Evolutionary conservation across 1,140 invertebrate genomes (phyloP).

Genomic region (Neodiprion virginianus): DNA sequence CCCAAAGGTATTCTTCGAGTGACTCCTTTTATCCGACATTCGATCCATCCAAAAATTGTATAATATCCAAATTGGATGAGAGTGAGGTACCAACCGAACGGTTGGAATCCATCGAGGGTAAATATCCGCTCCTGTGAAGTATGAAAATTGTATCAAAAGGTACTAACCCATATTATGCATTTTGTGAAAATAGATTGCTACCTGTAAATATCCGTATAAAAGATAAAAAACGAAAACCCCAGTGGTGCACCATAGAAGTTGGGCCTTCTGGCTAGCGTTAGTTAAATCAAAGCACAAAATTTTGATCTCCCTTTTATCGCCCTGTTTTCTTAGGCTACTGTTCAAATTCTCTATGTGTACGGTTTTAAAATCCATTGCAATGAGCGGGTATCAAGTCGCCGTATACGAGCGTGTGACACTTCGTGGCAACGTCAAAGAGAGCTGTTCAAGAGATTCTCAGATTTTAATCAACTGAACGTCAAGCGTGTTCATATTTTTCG

Average conservation of each 20-base stretch:
- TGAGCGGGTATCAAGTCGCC: too few species aligned
- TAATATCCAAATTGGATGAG: slow-evolving; percentile 92
- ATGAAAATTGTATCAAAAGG: slow-evolving; percentile 30
- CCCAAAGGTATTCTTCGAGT: slow-evolving; percentile 79
- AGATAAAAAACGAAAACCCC: slow-evolving; percentile 90
- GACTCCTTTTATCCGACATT: slow-evolving; percentile 72
- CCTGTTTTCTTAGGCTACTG: slow-evolving; percentile 9
- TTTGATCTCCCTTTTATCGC: slow-evolving; percentile 59
- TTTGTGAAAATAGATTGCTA: slow-evolving; percentile 29
- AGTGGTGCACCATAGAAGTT: slow-evolving; percentile 78
- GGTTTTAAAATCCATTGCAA: not conserved
- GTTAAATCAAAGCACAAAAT: slow-evolving; percentile 80
- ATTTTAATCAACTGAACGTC: too few species aligned
- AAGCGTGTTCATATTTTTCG: too few species aligned
- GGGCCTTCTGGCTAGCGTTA: slow-evolving; percentile 68
- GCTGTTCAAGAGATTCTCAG: too few species aligned
- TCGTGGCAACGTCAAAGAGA: too few species aligned
- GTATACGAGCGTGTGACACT: too few species aligned
- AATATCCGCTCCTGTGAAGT: slow-evolving; percentile 85
- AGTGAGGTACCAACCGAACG: slow-evolving; percentile 92
- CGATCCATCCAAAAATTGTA: slow-evolving; percentile 79
- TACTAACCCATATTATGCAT: slow-evolving; percentile 20
- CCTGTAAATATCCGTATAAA: slow-evolving; percentile 89
- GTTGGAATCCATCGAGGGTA: slow-evolving; percentile 84
- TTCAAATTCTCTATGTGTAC: too few species aligned